Conservation (phyloP, 2,113 vertebrate species). For the Promerops cafer region DNA sequence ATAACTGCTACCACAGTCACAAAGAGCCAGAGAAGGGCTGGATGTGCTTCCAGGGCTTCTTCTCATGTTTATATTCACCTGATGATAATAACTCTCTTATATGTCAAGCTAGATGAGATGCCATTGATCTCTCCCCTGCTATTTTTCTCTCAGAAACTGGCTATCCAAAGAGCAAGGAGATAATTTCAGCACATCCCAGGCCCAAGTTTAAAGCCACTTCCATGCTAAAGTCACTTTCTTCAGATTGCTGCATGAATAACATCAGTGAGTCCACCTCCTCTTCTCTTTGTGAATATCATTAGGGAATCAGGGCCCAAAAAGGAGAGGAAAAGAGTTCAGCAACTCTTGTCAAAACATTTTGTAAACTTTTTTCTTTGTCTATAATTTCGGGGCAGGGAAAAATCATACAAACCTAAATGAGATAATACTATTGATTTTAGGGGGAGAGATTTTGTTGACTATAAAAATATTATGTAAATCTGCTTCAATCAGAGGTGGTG, state of each 20-base stretch:
- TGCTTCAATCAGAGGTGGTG: neutral
- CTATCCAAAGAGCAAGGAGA: neutral
- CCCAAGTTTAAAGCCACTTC: neutral
- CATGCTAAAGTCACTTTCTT: neutral
- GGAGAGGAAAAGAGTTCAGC: neutral
- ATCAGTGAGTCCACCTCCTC: neutral
- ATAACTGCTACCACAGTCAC: neutral
- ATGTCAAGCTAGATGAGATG: neutral
- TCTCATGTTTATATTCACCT: constrained; percentile 27
- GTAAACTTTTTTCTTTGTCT: neutral
- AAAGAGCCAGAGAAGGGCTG: neutral
- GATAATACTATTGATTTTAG: neutral
- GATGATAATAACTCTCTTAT: neutral
- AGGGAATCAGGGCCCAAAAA: neutral
- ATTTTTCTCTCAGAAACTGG: neutral
- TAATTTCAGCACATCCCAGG: neutral
- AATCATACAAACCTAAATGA: neutral
- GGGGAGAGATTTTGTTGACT: neutral
- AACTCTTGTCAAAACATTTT: neutral
- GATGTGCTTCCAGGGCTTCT: neutral
- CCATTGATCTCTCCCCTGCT: constrained; percentile 6
- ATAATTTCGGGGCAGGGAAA: neutral
- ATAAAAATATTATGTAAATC: neutral
- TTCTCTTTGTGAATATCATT: neutral
- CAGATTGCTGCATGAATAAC: neutral